A percentile compares a stretch with the other conserved stretches of the same genome.
These are phyloP conservation scores for Macrostomum lignano DNA, from an alignment of 1,140 invertebrate genomes.

Conservation along the genomic window DNA sequence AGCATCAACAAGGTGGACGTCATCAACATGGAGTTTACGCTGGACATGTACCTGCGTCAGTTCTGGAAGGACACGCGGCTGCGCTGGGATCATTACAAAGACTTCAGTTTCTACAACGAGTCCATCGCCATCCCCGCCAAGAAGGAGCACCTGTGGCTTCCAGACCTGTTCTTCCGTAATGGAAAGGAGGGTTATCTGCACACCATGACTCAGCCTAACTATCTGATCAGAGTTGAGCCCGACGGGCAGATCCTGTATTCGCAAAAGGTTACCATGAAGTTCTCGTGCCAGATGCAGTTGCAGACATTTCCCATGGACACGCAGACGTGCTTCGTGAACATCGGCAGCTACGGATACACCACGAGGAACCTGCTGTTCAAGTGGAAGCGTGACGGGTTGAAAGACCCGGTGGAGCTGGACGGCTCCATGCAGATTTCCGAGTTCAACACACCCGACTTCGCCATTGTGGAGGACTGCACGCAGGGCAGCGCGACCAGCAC, in stretches of 20 bases:
- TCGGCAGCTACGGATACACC: constrained; percentile 8
- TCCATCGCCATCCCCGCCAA: constrained; percentile 1
- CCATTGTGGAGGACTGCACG: constrained; percentile 3
- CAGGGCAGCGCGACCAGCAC: not conserved
- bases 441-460: constrained; percentile 4
- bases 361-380: constrained; percentile 3
- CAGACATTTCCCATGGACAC: constrained; percentile 9
- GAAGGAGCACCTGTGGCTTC: constrained; percentile 33
- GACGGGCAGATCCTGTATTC: constrained; percentile 35
- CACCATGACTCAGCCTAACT: constrained; percentile 33
- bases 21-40: constrained; percentile 3
- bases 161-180: constrained; percentile 38
- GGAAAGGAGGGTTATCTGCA: constrained; percentile 32
- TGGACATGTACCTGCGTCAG: constrained; percentile 6
- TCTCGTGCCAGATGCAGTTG: constrained; percentile 8
- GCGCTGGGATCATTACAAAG: not conserved
- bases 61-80: constrained; percentile 6
- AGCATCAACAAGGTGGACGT: constrained; percentile 1
- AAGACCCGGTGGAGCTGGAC: constrained; percentile 6
- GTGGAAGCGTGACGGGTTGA: constrained; percentile 4
- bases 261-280: constrained; percentile 7
- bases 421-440: constrained; percentile 5
- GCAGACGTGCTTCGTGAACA: constrained; percentile 8
- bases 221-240: constrained; percentile 35
- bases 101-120: constrained; percentile 39